Evolutionary conservation across 2,113 vertebrate genomes (phyloP).

Genomic region (Solea senegalensis): DNA sequence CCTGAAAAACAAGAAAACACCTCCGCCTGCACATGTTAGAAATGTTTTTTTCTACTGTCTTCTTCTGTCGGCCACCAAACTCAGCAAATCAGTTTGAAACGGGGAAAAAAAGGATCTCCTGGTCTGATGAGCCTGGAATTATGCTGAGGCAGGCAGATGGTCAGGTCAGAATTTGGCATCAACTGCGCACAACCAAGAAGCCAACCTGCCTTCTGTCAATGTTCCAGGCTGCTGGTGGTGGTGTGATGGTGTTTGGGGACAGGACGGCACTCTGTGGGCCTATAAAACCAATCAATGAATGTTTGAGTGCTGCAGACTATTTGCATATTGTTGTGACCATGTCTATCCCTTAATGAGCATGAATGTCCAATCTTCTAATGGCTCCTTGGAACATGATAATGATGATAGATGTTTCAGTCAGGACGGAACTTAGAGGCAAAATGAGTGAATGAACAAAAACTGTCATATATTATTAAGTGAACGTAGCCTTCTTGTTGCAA

Average conservation of each 20-base stretch:
- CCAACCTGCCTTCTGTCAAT: not conserved
- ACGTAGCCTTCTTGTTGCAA: no score
- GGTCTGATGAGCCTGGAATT: not conserved
- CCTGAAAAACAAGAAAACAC: no score
- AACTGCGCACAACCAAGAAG: not conserved
- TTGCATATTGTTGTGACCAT: not conserved
- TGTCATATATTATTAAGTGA: no score
- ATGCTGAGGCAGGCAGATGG: not conserved
- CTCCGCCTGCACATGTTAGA: no score
- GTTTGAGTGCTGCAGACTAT: not conserved
- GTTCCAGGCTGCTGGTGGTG: not conserved
- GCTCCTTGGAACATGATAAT: no score
- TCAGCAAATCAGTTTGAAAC: not conserved
- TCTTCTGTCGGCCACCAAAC: not conserved
- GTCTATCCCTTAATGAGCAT: no score
- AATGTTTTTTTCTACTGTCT: no score
- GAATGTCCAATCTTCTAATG: no score
- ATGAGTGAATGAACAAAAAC: no score
- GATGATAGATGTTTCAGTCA: no score
- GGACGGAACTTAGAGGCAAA: no score
- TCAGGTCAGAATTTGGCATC: not conserved
- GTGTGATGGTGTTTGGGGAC: not conserved
- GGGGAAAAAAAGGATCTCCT: not conserved
- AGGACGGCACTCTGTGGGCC: not conserved
- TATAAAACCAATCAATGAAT: not conserved